Evolutionary conservation across 1,140 invertebrate species (phyloP), one percentile per base, ranked within the genome.

Genomic region (Agrilus planipennis): DNA sequence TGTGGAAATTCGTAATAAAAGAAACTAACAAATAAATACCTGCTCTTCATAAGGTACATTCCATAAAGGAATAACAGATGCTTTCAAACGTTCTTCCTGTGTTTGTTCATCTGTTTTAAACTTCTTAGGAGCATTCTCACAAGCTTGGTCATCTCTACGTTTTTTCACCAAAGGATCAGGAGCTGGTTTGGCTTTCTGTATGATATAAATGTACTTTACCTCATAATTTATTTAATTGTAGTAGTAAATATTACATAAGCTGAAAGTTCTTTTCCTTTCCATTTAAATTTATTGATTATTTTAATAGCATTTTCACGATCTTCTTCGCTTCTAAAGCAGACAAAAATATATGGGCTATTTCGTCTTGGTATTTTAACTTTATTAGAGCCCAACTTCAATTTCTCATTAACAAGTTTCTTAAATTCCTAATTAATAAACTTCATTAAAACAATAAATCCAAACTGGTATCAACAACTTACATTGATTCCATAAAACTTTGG

Each of bases 401-500:
- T 83, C 1, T 72, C 62, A 47, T 75, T 79, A 27, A 91, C 61
- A 3, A 86, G 65, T 59, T 85, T 89, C 49, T 78, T 79, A 15
- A 90, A 69, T 67, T 88, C 78, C 81, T 84, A 51, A 39, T 69
- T 70, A 52, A 42, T 46, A 43, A 55, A 48, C 4, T 25, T 23
- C 15, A 15, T 34, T 22, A 20, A 42, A 35, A 12, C 7, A n/a
- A 11, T 35, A 2, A 29, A 40, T 5, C 12, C 23, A 23, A 22
- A 5, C 4, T 22, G 3, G 11, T 10, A 4, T 25, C 14, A 20
- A 4, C 23, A 42, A 67, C 69, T 71, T 71, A 86, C 83, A 27
- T 72, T 74, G 52, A 89, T 81, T 29, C 87, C 85, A 62, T 86
- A 87, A 64, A 76, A 82, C 51, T 81, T 87, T 0, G 89, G 89